phyloP scores from a whole-genome alignment of 1,140 invertebrate genomes.

The Ladona fulva region DNA sequence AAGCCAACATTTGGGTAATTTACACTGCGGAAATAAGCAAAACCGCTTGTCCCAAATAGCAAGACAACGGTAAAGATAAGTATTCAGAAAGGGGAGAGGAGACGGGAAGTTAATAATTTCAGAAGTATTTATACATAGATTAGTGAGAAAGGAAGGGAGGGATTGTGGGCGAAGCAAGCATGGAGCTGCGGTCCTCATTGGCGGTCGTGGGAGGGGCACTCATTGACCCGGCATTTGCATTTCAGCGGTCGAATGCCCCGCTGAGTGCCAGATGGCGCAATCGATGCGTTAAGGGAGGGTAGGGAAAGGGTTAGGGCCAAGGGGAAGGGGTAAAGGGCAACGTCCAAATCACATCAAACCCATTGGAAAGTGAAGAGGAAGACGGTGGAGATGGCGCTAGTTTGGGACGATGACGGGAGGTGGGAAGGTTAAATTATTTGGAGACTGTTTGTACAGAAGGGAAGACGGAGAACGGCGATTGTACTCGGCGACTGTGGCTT shows the following conservation, averaged over 20 bases:
- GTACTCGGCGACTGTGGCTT: too few species aligned
- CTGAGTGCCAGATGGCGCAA: not conserved
- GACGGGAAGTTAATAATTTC: not conserved
- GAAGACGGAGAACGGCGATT: too few species aligned
- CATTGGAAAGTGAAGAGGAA: not conserved
- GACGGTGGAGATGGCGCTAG: not conserved
- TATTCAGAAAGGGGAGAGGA: not conserved
- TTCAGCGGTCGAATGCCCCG: not conserved
- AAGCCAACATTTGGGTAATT: too few species aligned
- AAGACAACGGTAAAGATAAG: too few species aligned
- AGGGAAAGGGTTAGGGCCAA: not conserved
- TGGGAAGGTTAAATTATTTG: too few species aligned
- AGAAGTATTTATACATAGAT: not conserved
- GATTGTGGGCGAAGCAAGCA: not conserved
- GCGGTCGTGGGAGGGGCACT: not conserved
- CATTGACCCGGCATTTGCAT: slow-evolving; percentile 3
- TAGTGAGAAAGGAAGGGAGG: not conserved
- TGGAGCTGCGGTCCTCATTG: not conserved
- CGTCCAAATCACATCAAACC: not conserved
- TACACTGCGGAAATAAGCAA: too few species aligned
- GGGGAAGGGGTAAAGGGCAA: not conserved
- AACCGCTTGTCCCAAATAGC: too few species aligned
- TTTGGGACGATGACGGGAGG: too few species aligned
- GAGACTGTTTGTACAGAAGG: too few species aligned
- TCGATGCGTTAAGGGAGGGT: not conserved